Evolutionary conservation across 2,113 vertebrate species (phyloP).

Genomic region (Gymnobelideus leadbeateri): DNA sequence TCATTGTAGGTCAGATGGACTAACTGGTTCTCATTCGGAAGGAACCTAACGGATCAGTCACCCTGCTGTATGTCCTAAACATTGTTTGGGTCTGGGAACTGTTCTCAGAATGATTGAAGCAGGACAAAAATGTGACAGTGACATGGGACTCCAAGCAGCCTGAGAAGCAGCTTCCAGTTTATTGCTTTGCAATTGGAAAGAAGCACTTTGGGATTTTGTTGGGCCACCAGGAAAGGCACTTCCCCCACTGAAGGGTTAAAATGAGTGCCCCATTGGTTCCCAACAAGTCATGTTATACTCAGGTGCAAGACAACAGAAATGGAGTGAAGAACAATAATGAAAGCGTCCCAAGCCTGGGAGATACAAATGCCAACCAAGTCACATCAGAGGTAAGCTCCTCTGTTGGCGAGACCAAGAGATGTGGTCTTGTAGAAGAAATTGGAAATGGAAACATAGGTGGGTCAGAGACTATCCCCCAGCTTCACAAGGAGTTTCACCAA

Average conservation of each 20-base stretch:
- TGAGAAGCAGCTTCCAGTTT: slow-evolving; percentile 49
- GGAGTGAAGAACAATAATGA: slow-evolving; percentile 86
- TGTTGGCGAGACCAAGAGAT: slow-evolving; percentile 45
- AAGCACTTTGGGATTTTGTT: slow-evolving; percentile 3
- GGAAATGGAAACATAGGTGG: slow-evolving; percentile 71
- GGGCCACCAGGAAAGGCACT: slow-evolving; percentile 58
- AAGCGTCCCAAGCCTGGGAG: slow-evolving; percentile 79
- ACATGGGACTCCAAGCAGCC: slow-evolving; percentile 51
- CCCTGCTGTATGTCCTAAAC: slow-evolving; percentile 10
- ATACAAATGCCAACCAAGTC: slow-evolving; percentile 87
- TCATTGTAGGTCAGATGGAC: slow-evolving; percentile 78
- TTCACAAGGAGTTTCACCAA: slow-evolving; percentile 75
- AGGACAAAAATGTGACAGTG: slow-evolving; percentile 63
- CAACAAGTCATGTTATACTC: slow-evolving; percentile 82
- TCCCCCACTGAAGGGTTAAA: slow-evolving; percentile 61
- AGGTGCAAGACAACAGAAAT: slow-evolving; percentile 81
- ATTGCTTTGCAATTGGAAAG: slow-evolving; percentile 42
- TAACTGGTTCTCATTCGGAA: slow-evolving; percentile 71
- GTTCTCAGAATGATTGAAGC: slow-evolving; percentile 47
- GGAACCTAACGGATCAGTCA: slow-evolving; percentile 66
- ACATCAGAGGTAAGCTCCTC: slow-evolving; percentile 65
- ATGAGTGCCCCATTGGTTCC: slow-evolving; percentile 85
- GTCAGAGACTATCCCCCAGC: slow-evolving; percentile 65
- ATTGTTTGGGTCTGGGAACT: slow-evolving; percentile 57
- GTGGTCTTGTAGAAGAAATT: slow-evolving; percentile 67